Base-by-base conservation (phyloP, 2,888 invertebrate genomes). In the Metopia argyrocephala region DNA sequence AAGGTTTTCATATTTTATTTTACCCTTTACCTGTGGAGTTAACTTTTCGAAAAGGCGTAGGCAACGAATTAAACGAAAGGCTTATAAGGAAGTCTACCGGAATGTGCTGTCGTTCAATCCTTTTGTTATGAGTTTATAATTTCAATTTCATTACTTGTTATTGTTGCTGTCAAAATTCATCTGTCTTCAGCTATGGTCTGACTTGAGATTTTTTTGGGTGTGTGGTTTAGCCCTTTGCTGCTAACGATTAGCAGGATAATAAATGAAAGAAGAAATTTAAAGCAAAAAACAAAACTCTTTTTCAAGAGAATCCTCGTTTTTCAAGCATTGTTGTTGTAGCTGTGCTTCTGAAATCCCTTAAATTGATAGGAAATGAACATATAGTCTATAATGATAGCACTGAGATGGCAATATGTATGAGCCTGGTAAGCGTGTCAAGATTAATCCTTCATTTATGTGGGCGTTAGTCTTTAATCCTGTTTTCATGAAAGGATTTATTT, bases 221-320 rank as follows among this genome's bases (percentile, higher is more conserved):
- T 78, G 81, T 81, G 81, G 81, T 78, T 78, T 78, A 81, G 81
- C 81, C 81, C 78, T 78, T 81, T 81, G 74, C 74, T 78, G 78
- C 74, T 78, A 65, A 66, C 62, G 81, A 81, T 81, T 78, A 78
- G 76, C 78, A 74, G 81, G 38, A 61, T 70, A 81, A 81, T 74
- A 78, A 70, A 66, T 65, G 25, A 28, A 74, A 56, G 61, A 56
- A 64, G 31, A 18, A 48, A 57, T 3, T n/a, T 45, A 65, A 38
- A 38, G 38, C n/a, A n/a, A n/a, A n/a, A 52, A 38, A 27, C 23
- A 18, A 57, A 75, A 54, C 52, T 38, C 38, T 38, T 15, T 48
- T 75, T 68, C 28, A 59, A 27, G 6, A 52, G 25, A 38, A 25
- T 56, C 28, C 31, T 54, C 45, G 21, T 18, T 31, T 15, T 12